Evolutionary conservation across 37 sponge, comb jelly and placozoan species (phyloP).

Genomic region (Chondrilla cf. caribensis): DNA sequence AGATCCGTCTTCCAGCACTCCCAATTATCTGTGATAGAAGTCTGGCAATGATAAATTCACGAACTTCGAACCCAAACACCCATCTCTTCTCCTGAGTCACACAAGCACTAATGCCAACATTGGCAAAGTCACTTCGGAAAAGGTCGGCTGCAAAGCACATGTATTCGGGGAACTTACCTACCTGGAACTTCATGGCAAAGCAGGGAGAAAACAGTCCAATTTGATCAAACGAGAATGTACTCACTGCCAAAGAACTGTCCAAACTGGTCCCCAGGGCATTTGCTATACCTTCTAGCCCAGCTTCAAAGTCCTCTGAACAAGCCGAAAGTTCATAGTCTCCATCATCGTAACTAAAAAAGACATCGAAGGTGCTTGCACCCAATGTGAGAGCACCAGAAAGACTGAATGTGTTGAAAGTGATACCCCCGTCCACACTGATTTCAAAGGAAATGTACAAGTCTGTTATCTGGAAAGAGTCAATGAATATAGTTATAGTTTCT

Average conservation of each 20-base stretch:
- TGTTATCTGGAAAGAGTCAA: too few species aligned
- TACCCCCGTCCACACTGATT: neutral
- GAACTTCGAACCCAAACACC: neutral
- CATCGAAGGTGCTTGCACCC: neutral
- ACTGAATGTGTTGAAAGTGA: neutral
- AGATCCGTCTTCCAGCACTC: neutral
- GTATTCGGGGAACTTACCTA: neutral
- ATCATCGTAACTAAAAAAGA: neutral
- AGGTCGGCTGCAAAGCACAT: neutral
- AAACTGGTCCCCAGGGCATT: neutral
- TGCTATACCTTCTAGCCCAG: neutral
- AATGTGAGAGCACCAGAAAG: neutral
- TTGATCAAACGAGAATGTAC: neutral
- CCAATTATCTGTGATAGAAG: neutral
- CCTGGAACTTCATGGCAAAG: neutral
- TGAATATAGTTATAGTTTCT: too few species aligned
- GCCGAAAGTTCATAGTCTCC: neutral
- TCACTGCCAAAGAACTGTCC: neutral
- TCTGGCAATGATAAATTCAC: neutral
- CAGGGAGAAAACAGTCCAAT: neutral
- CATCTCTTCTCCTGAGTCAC: neutral
- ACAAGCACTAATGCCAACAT: conserved; percentile 1
- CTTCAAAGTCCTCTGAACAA: neutral
- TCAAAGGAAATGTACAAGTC: too few species aligned
- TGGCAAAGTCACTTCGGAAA: neutral